Evolutionary conservation across 2,888 invertebrate genomes (phyloP), one percentile per base, ranked within the genome.

Genomic region (Erpobdella octoculata): DNA sequence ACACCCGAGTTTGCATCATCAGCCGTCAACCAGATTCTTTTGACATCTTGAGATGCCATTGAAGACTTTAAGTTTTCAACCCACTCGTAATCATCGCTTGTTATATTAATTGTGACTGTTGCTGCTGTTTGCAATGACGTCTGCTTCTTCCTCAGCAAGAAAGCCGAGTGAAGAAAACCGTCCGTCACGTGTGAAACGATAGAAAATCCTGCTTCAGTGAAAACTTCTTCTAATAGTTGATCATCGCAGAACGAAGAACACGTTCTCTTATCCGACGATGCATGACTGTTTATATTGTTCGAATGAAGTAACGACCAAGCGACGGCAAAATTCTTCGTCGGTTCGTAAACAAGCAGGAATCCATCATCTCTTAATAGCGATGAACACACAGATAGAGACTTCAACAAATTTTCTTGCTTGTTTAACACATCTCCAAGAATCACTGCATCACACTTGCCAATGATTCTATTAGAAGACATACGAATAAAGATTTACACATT

Each of bases 11-110:
- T 53, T 28, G 46, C 12, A 15, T 46, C 38, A 4, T 41, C 67
- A 72, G 89, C 87, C 71, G 90, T 88, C 46, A 91, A 77, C 86
- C 86, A 86, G 48, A 86, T 78, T 64, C 83, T 83, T 71, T 82
- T 83, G 72, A 82, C 80, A 71, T 79, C 86, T 36, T 79, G 80
- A 86, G 88, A 87, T 74, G 87, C 87, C 81, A 96, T 80, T 4
- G 72, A 72, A 21, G 31, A 25, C 82, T 93, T 93, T 46, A 95
- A 84, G 12, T 86, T 84, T 65, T 91, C 90, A 65, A 95, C 88
- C 94, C 94, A 95, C 9, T 35, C 67, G 35, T 69, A 73, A 12
- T 36, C n/a, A 0, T 66, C 25, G 36, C 31, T 67, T 12, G 38
- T 48, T 15, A 75, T 71, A 35, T 72, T 71, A 5, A 75, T 75